Base-by-base conservation (phyloP, 37 sponge, comb jelly and placozoan genomes). In the Crambe crambe region DNA sequence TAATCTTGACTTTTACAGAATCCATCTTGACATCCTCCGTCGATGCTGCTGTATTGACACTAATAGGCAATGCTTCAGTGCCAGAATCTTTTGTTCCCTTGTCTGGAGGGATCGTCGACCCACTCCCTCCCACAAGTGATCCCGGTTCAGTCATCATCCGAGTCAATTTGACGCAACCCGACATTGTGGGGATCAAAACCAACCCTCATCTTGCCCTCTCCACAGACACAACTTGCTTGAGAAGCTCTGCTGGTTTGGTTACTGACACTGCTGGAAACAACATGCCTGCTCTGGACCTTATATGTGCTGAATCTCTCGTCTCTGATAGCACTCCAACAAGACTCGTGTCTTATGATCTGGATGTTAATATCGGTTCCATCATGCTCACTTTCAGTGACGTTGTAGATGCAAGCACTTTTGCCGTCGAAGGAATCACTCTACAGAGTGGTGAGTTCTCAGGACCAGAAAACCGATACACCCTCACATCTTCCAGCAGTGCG, bases 311-410 rank as follows among this genome's bases (percentile, higher is more conserved):
- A 1, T 51, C 20, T 31, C 56, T 92, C 21, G 44, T 86, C 1
- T 8, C 15, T 0, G 97, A 96, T 66, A 64, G 39, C 38, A 74
- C 80, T 37, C 44, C 77, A 43, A 74, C 57, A 8, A 68, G 29
- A 37, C 75, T 93, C 0, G 38, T 81, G 42, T 72, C 80, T 20
- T 96, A 90, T 63, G 59, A 68, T 42, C 65, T 96, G 41, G 88
- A 96, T 77, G 83, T 96, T 42, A 87, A 96, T 59, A 82, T 60
- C 43, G 97, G 97, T 18, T 54, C 51, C 32, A 70, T 96, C 0
- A 20, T 68, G 39, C 86, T 96, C 1, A 90, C 93, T 2, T 96
- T 96, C 76, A 68, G 75, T 75, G 97, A 96, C 74, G 91, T 96
- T 0, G 79, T 93, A 10, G 54, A 75, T 72, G 91, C 89, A 21